Evolutionary conservation across 2,888 invertebrate genomes (phyloP).

Genomic region (Thumatha senex): DNA sequence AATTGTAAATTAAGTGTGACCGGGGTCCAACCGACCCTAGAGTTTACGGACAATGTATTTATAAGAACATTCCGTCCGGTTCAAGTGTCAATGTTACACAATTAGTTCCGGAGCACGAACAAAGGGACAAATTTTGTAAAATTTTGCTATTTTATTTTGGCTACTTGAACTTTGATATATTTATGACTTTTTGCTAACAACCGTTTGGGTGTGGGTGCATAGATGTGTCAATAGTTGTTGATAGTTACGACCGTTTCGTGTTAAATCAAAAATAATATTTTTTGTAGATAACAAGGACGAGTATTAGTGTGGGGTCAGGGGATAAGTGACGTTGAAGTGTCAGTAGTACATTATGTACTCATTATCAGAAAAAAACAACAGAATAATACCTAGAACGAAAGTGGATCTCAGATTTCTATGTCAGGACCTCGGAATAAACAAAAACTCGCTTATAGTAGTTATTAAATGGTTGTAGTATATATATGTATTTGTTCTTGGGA

Average conservation of each 20-base stretch:
- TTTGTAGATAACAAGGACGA: not conserved
- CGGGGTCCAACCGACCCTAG: slow-evolving; percentile 67
- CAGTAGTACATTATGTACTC: no score
- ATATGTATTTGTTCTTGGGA: no score
- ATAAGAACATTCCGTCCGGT: slow-evolving; percentile 67
- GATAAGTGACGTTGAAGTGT: not conserved
- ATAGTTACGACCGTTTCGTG: slow-evolving; percentile 23
- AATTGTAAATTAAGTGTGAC: slow-evolving; percentile 69
- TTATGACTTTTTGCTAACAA: slow-evolving; percentile 61
- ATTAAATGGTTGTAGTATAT: no score
- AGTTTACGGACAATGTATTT: slow-evolving; percentile 78
- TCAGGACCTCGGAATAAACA: no score
- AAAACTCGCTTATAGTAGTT: no score
- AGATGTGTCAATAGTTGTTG: slow-evolving; percentile 36
- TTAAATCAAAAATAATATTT: slow-evolving; percentile 1
- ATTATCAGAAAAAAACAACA: no score
- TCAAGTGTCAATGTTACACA: slow-evolving; percentile 74
- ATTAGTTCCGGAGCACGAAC: slow-evolving; percentile 67
- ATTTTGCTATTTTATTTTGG: slow-evolving; percentile 54
- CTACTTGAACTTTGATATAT: slow-evolving; percentile 60
- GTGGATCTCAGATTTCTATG: no score
- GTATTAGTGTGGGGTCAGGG: not conserved
- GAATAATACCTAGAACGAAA: no score
- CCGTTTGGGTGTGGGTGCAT: slow-evolving; percentile 56
- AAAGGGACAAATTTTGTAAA: slow-evolving; percentile 73